Evolutionary conservation across 2,888 invertebrate species (phyloP).

Genomic region (Drosophila bunnanda): DNA sequence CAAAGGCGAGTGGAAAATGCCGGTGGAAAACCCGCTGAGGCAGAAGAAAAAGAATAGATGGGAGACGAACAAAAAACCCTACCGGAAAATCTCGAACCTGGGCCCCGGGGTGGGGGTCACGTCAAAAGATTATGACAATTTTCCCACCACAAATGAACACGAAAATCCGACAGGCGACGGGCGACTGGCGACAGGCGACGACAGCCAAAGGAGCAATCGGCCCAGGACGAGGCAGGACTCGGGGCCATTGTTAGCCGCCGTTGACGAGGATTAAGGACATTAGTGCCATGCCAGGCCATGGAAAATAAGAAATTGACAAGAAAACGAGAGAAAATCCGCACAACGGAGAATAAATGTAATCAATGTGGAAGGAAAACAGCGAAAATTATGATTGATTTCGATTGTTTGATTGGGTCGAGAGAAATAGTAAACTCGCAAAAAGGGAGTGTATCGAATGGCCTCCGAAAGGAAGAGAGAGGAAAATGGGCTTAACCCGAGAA

Average conservation of each 20-base stretch:
- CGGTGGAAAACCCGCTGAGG: conserved; percentile 19
- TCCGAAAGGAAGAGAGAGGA: no score
- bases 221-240: conserved; percentile 34
- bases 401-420: conserved; percentile 76
- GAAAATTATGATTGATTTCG: conserved; percentile 81
- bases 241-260: conserved; percentile 72
- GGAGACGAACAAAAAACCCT: background rate
- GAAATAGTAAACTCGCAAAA: background rate
- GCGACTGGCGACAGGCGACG: conserved; percentile 62
- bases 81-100: conserved; percentile 28
- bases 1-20: conserved; percentile 58
- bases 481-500: background rate
- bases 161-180: conserved; percentile 64
- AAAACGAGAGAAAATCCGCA: conserved; percentile 25
- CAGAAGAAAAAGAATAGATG: conserved; percentile 4
- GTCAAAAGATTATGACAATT: conserved; percentile 84
- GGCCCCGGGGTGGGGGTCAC: conserved; percentile 51
- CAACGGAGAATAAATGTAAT: conserved; percentile 69
- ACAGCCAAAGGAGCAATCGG: conserved; percentile 45
- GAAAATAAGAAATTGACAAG: conserved; percentile 65
- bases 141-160: conserved; percentile 82
- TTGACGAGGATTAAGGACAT: conserved; percentile 80
- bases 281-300: conserved; percentile 8
- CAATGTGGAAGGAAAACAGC: conserved; percentile 69
- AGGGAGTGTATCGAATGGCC: background rate